Evolutionary conservation across 2,113 vertebrate species (phyloP), one percentile per base, ranked within the genome.

Genomic region (Dromiciops gliroides): DNA sequence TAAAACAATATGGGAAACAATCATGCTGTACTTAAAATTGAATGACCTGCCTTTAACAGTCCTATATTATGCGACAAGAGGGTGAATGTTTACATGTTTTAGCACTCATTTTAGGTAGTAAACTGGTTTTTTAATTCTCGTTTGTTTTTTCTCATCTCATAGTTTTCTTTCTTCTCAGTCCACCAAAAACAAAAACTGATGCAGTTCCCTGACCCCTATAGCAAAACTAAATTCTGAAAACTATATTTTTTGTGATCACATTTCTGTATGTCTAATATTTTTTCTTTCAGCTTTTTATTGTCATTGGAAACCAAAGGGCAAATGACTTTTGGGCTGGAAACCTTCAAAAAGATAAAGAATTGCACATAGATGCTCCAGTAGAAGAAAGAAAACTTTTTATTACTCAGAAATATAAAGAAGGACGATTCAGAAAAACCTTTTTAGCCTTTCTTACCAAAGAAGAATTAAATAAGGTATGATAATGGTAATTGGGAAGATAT

Each of bases 251-350:
- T n/a, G 12, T 37, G n/a, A n/a, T 75, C 60, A 75, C 10, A 44
- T 83, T 83, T 44, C 6, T 83, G 60, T 89, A 44, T 1, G 0
- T 93, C 90, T 91, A 92, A 48, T 94, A 48, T 88, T 92, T 83
- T 53, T 94, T 96, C 10, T 48, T 95, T 24, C 96, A 99, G 99
- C 98, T 99, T 96, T 99, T 99, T 98, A 98, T 99, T 37, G 97
- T 99, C 89, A 99, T 99, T 97, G 99, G 99, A 95, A 99, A 99
- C 98, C 98, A 99, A 97, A 99, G 99, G 49, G 99, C 99, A 91
- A 99, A 99, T 98, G 98, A 98, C 95, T 99, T 99, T 98, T 99
- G 99, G 99, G 99, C 99, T 83, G 99, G 99, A 95, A 99, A 99
- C 97, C 99, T 99, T 94, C 98, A 99, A 92, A 96, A 98, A 92